Conservation (phyloP, 2,888 invertebrate genomes). For the Tiphia femorata region DNA sequence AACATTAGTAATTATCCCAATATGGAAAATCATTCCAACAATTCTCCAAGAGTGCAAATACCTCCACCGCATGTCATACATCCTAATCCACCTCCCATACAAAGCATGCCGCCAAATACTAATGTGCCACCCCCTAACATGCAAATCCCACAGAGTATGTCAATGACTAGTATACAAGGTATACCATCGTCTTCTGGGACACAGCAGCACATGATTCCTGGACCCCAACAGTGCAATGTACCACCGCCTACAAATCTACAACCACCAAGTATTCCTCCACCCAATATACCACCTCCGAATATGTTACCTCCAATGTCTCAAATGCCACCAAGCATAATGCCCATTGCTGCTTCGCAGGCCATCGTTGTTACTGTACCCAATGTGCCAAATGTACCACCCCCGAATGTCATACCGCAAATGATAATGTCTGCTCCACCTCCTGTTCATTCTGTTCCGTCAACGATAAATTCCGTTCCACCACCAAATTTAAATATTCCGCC, state of each 20-base stretch:
- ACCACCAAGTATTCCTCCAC: slow-evolving; percentile 59
- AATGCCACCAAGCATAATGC: slow-evolving; percentile 60
- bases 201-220: slow-evolving; percentile 41
- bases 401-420: slow-evolving; percentile 57
- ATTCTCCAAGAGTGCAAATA: slow-evolving; percentile 53
- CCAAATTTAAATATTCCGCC: slow-evolving; percentile 70
- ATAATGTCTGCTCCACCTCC: slow-evolving; percentile 60
- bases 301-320: slow-evolving; percentile 58
- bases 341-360: slow-evolving; percentile 49
- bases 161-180: slow-evolving; percentile 65
- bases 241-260: slow-evolving; percentile 43
- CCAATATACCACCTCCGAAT: slow-evolving; percentile 53
- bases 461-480: slow-evolving; percentile 59
- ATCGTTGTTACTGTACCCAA: slow-evolving; percentile 54
- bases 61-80: slow-evolving; percentile 47
- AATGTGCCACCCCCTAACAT: slow-evolving; percentile 62
- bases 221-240: slow-evolving; percentile 44
- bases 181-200: slow-evolving; percentile 62
- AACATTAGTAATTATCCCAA: slow-evolving; percentile 43
- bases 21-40: slow-evolving; percentile 47
- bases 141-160: slow-evolving; percentile 55
- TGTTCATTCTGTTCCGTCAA: slow-evolving; percentile 55
- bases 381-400: slow-evolving; percentile 57
- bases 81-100: slow-evolving; percentile 42
- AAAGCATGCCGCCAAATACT: slow-evolving; percentile 60